These are phyloP conservation scores for Meiosimyza platycephala DNA, from an alignment of 2,888 invertebrate genomes.

Conservation along the genomic window DNA sequence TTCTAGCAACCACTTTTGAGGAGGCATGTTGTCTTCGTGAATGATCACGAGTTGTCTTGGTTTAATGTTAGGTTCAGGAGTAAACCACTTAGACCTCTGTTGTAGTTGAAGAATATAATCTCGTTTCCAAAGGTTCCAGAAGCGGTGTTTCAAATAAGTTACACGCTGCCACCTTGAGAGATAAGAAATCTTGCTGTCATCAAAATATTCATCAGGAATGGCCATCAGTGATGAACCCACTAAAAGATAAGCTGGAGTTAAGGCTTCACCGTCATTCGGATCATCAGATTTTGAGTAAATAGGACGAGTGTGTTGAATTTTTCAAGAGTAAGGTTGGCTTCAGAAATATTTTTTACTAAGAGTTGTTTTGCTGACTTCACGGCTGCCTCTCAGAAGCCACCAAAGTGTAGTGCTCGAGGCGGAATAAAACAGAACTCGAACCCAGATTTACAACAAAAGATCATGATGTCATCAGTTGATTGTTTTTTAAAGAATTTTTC, in stretches of 20 bases:
- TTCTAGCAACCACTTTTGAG: slow-evolving; percentile 41
- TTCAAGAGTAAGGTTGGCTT: slow-evolving; percentile 13
- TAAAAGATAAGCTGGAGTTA: background rate
- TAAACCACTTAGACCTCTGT: background rate
- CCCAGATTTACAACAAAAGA: background rate
- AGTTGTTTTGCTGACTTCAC: slow-evolving; percentile 28
- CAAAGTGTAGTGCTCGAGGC: slow-evolving; percentile 24
- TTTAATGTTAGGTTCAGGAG: background rate
- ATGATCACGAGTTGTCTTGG: slow-evolving; percentile 36
- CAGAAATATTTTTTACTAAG: background rate
- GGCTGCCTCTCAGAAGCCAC: slow-evolving; percentile 34
- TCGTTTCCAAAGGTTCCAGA: background rate
- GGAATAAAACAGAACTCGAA: slow-evolving; percentile 22
- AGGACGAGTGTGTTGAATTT: background rate
- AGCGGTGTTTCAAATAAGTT: background rate
- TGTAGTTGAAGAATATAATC: background rate
- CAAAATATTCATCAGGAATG: background rate
- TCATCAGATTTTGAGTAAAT: background rate
- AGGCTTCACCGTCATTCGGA: background rate
- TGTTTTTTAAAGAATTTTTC: background rate
- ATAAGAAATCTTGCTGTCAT: background rate
- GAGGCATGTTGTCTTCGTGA: slow-evolving; percentile 41
- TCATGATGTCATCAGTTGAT: background rate
- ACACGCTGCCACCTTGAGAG: too few species aligned
- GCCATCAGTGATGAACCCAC: background rate